Evolutionary conservation across 2,888 invertebrate genomes (phyloP).

Genomic region (Pristionchus arcanus): DNA sequence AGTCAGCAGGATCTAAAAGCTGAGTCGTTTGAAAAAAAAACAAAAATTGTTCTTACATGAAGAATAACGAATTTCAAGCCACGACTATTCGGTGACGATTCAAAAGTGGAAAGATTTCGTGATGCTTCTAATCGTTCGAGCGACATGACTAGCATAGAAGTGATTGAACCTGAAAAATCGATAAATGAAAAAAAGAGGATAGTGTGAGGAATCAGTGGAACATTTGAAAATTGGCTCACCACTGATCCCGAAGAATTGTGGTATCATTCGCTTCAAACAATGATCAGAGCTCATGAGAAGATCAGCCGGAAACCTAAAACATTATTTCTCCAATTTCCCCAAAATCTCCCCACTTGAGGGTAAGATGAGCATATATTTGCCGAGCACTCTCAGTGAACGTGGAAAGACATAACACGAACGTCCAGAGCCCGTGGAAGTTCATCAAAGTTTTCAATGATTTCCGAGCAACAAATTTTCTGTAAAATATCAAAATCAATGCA

Average conservation of each 20-base stretch:
- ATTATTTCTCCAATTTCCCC: too few species aligned
- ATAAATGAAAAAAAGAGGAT: too few species aligned
- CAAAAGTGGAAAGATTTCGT: neutral
- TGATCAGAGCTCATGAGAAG: neutral
- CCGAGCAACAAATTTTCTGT: neutral
- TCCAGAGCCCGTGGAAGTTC: slow-evolving; percentile 12
- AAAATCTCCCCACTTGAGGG: neutral
- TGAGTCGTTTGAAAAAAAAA: too few species aligned
- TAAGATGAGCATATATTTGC: neutral
- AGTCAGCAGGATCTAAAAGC: neutral
- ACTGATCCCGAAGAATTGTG: neutral
- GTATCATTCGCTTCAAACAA: neutral
- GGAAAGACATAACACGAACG: neutral
- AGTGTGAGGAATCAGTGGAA: too few species aligned
- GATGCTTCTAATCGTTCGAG: neutral
- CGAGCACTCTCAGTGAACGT: neutral
- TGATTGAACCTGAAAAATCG: neutral
- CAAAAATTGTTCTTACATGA: neutral
- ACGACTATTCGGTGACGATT: neutral
- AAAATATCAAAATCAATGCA: too few species aligned
- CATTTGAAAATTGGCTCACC: neutral
- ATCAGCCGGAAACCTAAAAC: neutral
- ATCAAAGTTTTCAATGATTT: neutral
- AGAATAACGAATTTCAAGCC: neutral
- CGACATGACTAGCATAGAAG: neutral